Conservation (phyloP, 2,113 vertebrate genomes). For the Suncus etruscus region DNA sequence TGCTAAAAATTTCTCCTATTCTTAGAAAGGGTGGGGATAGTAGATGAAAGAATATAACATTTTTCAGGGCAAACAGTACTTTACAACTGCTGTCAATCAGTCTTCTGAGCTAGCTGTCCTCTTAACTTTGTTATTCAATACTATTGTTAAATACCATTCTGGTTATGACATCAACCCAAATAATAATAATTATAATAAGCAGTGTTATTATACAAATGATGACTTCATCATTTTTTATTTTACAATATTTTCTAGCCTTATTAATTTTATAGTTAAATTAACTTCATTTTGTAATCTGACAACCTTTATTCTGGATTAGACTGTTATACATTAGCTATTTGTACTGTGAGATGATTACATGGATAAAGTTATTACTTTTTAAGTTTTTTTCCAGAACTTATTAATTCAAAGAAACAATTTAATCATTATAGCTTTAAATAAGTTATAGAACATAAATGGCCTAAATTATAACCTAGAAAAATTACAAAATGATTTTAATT, state of each 20-base stretch:
- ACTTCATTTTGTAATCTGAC: background rate
- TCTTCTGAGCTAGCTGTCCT: no score
- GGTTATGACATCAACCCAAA: no score
- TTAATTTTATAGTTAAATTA: background rate
- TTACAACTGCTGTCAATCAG: no score
- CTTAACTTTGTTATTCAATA: background rate
- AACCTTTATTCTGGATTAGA: background rate
- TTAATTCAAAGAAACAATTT: background rate
- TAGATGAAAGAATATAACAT: no score
- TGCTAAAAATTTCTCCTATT: no score
- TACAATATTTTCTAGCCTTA: background rate
- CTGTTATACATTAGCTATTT: background rate
- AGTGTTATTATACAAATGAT: background rate
- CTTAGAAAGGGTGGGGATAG: no score
- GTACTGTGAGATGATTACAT: background rate
- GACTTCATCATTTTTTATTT: background rate
- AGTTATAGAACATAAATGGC: background rate
- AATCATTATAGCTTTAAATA: background rate
- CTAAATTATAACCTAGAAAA: background rate
- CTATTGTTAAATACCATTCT: background rate
- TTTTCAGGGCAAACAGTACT: no score
- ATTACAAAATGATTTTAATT: background rate
- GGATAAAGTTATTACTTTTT: background rate
- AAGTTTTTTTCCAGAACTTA: background rate
- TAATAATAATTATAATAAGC: background rate